Evolutionary conservation across 2,797 vertebrate species (phyloP).

Genomic region (Chromis chromis): DNA sequence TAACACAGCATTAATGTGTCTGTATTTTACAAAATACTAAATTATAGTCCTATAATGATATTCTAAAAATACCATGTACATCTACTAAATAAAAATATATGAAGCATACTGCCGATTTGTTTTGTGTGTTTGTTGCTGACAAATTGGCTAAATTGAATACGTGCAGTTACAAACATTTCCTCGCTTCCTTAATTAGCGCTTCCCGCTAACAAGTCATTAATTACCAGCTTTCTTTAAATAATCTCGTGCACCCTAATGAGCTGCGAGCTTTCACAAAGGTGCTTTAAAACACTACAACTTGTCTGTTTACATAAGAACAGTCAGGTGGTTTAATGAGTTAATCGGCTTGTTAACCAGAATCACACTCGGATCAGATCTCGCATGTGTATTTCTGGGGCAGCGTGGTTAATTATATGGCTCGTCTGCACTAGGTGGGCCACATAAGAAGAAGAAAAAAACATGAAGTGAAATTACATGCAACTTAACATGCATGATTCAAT

Average conservation of each 20-base stretch:
- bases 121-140: slow-evolving; percentile 42
- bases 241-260: slow-evolving; percentile 42
- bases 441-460: slow-evolving; percentile 47
- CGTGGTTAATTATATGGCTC: slow-evolving; percentile 53
- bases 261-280: slow-evolving; percentile 41
- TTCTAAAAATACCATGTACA: slow-evolving; percentile 60
- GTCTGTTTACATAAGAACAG: slow-evolving; percentile 44
- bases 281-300: slow-evolving; percentile 29
- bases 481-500: slow-evolving; percentile 79
- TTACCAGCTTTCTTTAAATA: slow-evolving; percentile 58
- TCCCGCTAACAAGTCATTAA: slow-evolving; percentile 55
- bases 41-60: slow-evolving; percentile 54
- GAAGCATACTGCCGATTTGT: slow-evolving; percentile 43
- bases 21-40: slow-evolving; percentile 56
- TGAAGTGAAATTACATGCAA: slow-evolving; percentile 71
- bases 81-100: slow-evolving; percentile 69
- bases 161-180: slow-evolving; percentile 19
- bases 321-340: slow-evolving; percentile 61
- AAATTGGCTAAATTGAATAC: slow-evolving; percentile 50
- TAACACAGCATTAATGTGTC: slow-evolving; percentile 46
- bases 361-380: not conserved
- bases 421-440: slow-evolving; percentile 30
- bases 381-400: slow-evolving; percentile 28
- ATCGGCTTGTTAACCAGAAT: slow-evolving; percentile 49
- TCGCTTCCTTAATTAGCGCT: slow-evolving; percentile 55